Evolutionary conservation across 92 coral and sea anemone species (phyloP).

Genomic region (Umimayanthus kanabou): DNA sequence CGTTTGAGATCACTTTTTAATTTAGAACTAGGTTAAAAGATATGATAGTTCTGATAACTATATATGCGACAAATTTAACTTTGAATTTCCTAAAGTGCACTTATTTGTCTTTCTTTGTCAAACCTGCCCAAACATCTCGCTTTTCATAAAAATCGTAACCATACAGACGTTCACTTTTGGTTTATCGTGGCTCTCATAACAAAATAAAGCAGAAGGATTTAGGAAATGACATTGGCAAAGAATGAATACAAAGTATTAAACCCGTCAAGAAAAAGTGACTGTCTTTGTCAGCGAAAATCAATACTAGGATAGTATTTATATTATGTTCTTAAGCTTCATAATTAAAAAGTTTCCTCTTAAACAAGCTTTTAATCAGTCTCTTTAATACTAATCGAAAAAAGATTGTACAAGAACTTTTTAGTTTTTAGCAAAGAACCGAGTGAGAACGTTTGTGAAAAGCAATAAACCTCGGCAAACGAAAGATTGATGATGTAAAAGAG

Average conservation of each 20-base stretch:
- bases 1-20: neutral
- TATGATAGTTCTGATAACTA: too few species aligned
- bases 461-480: neutral
- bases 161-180: neutral
- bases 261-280: constrained; percentile 38
- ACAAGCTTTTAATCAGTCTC: constrained; percentile 12
- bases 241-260: constrained; percentile 2
- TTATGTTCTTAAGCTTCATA: constrained; percentile 21
- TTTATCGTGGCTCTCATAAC: neutral
- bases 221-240: constrained; percentile 26
- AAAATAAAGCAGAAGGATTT: constrained; percentile 13
- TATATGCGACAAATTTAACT: neutral
- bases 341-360: constrained; percentile 35
- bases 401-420: neutral
- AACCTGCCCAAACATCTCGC: neutral
- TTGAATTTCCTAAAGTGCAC: neutral
- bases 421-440: too few species aligned
- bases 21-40: neutral
- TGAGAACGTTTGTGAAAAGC: neutral
- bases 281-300: constrained; percentile 20
- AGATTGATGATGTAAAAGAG: too few species aligned
- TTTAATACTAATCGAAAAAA: neutral
- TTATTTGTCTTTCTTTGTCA: neutral
- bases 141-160: neutral
- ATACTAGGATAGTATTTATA: constrained; percentile 18